Base-by-base conservation (phyloP, 2,113 vertebrate species). In the Machaerirhynchus nigripectus region DNA sequence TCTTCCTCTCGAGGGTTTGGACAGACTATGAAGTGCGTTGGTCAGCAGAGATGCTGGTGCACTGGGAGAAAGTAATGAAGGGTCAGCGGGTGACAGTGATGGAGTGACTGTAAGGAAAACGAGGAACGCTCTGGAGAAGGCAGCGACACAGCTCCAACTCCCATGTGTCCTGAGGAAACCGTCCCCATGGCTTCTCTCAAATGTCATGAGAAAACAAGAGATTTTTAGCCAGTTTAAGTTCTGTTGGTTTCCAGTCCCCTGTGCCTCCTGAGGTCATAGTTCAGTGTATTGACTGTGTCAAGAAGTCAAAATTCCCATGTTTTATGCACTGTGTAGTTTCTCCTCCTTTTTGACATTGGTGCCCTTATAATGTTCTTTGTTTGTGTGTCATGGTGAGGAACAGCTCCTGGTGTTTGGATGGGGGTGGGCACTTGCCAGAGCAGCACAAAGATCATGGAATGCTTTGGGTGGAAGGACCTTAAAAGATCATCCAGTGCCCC, bases 291-390 rank as follows among this genome's bases (percentile, higher is more conserved):
- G 89, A 76, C 82, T 94, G 59, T 96, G 89, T 95, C 94, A 96
- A 95, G 91, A 93, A 95, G 91, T 93, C 86, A 91, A 60, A 96
- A 95, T 97, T 97, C 95, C 92, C 93, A 93, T 95, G 91, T 95
- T 94, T 84, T 70, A 90, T 85, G 69, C 46, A 73, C 70, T 93
- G 71, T 77, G 67, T 84, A 86, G 93, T 71, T 94, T 91, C 84
- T 91, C 42, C 68, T 91, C 60, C 57, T 70, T 86, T 95, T 63
- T 87, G 73, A 70, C 94, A 63, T 23, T 8, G 35, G 49, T 87
- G 89, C 87, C 37, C 60, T 93, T 77, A 7, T 56, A 73, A 80
- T 89, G 78, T 31, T 92, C 60, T 75, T 87, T 89, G 76, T 95
- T 86, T 90, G 57, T 56, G 11, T 71, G 61, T 81, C 76, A 4